A percentile compares a stretch with the other conserved stretches of the same genome.
Conservation (phyloP, 2,797 vertebrate genomes). For the Catamblyrhynchus diadema region DNA sequence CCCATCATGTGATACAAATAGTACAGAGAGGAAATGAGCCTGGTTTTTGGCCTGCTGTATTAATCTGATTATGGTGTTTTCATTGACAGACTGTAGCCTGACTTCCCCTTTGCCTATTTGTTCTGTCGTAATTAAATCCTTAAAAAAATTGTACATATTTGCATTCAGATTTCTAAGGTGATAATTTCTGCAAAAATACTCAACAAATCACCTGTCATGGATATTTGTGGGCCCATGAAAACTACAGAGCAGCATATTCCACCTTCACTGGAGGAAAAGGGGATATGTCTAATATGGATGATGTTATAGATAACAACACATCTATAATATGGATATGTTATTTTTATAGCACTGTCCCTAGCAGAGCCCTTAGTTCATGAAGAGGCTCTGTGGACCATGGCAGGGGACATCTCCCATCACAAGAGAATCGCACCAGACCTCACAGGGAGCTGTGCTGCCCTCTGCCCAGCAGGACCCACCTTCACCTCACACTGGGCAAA, state of each 20-base stretch:
- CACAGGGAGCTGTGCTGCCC: neutral
- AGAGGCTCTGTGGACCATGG: neutral
- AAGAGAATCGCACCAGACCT: neutral
- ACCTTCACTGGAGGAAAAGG: neutral
- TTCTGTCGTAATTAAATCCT: neutral
- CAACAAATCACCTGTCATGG: neutral
- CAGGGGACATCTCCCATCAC: neutral
- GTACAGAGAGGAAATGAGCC: neutral
- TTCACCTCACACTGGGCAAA: neutral
- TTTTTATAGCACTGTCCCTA: neutral
- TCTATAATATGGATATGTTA: neutral
- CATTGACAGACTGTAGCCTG: neutral
- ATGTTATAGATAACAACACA: neutral
- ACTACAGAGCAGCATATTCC: neutral
- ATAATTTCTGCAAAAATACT: neutral
- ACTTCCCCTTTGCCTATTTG: neutral
- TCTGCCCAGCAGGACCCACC: neutral
- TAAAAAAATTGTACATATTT: fast-evolving
- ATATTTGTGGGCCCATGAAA: neutral
- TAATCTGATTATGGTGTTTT: neutral
- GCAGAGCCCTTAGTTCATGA: neutral
- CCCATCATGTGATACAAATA: neutral
- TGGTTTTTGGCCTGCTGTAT: neutral
- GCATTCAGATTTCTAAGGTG: neutral
- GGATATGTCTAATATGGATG: fast-evolving